These are phyloP conservation scores for Gibbula magus DNA, from an alignment of 2,888 invertebrate genomes.

Conservation along the genomic window DNA sequence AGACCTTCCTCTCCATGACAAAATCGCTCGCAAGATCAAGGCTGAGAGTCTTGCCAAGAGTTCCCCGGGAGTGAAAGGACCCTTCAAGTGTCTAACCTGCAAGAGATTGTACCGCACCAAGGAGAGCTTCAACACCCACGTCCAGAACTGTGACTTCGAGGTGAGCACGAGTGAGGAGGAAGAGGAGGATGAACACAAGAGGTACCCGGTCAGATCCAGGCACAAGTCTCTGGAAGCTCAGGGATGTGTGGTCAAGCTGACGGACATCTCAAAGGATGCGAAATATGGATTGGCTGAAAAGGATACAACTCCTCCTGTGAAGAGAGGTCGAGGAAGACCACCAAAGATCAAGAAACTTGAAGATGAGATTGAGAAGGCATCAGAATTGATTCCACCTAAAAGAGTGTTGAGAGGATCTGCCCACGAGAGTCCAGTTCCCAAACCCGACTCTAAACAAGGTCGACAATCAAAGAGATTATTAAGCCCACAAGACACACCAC, in stretches of 20 bases:
- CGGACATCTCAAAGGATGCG: background rate
- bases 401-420: too few relatives aligned
- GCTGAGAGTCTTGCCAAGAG: constrained; percentile 73
- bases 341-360: background rate
- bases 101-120: constrained; percentile 79
- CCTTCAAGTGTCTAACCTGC: constrained; percentile 90
- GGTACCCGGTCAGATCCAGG: constrained; percentile 11
- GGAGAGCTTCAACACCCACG: constrained; percentile 73
- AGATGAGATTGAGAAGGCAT: background rate
- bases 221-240: constrained; percentile 1
- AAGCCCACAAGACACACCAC: background rate
- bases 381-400: background rate
- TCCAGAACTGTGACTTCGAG: constrained; percentile 73
- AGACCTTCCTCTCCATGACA: constrained; percentile 62
- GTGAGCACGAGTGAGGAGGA: constrained; percentile 74
- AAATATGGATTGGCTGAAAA: background rate
- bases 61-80: constrained; percentile 74
- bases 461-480: background rate
- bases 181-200: constrained; percentile 39
- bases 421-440: too few relatives aligned
- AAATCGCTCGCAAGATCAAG: constrained; percentile 77
- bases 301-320: background rate
- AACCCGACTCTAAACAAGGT: background rate
- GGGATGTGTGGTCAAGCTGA: constrained; percentile 34
- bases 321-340: background rate